These are phyloP conservation scores for Sardina pilchardus DNA, from an alignment of 2,113 vertebrate species.

Conservation along the genomic window DNA sequence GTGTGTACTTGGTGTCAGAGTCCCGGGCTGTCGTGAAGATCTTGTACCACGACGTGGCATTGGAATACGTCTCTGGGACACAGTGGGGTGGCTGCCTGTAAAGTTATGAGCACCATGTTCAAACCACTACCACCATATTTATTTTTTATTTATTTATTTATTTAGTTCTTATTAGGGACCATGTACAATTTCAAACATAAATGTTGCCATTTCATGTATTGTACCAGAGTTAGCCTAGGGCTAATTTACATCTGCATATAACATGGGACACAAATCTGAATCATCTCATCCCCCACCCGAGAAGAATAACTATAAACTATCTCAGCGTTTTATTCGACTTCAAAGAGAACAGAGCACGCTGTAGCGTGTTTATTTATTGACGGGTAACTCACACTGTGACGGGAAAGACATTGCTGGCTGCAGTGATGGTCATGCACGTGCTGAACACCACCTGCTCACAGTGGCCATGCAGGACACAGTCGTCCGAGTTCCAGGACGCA, in stretches of 20 bases:
- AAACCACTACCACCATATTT: background rate
- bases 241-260: too few relatives aligned
- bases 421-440: slow-evolving; percentile 93
- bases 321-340: background rate
- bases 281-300: background rate
- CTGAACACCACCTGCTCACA: slow-evolving; percentile 96
- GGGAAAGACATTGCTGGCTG: slow-evolving; percentile 84
- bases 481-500: slow-evolving; percentile 90
- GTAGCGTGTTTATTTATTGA: background rate
- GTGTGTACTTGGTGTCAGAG: slow-evolving; percentile 91
- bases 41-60: slow-evolving; percentile 95
- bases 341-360: background rate
- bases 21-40: slow-evolving; percentile 94
- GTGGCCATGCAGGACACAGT: slow-evolving; percentile 90
- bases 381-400: slow-evolving; percentile 87
- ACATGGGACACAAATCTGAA: background rate
- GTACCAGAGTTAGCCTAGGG: too few relatives aligned
- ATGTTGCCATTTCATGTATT: too few relatives aligned
- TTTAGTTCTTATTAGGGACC: too few relatives aligned
- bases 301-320: background rate
- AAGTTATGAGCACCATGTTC: background rate
- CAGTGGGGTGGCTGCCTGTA: slow-evolving; percentile 93
- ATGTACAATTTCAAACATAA: too few relatives aligned
- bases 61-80: slow-evolving; percentile 91
- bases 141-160: too few relatives aligned